Conservation (phyloP, 2,797 vertebrate species). For the Danionella dracula region DNA sequence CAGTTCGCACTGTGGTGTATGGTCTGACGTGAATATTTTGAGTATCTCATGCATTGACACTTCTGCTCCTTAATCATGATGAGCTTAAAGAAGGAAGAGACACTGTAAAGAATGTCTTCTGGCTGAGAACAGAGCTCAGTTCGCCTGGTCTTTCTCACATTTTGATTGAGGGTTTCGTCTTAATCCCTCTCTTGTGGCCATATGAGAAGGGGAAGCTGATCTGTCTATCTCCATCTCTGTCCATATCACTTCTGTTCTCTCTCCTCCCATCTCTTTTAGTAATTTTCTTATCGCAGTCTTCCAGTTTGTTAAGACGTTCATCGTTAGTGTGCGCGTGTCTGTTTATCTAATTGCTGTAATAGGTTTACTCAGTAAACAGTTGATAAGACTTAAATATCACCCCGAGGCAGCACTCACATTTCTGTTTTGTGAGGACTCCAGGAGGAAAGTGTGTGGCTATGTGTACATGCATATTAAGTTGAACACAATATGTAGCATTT, state of each 20-base stretch:
- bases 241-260: background rate
- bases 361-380: conserved; percentile 41
- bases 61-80: background rate
- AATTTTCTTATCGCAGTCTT: conserved; percentile 37
- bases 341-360: conserved; percentile 36
- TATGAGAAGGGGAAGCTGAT: background rate
- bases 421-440: conserved; percentile 7
- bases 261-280: conserved; percentile 23
- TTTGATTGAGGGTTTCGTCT: conserved; percentile 19
- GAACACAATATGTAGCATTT: too few species aligned
- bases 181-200: conserved; percentile 3
- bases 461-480: too few species aligned
- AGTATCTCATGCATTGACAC: background rate
- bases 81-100: background rate
- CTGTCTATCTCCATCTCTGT: background rate
- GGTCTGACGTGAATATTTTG: too few species aligned
- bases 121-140: conserved; percentile 1
- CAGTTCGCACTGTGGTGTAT: too few species aligned
- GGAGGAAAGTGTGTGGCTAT: too few species aligned
- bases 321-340: conserved; percentile 5
- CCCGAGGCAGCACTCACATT: conserved; percentile 22
- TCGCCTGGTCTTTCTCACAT: conserved; percentile 22
- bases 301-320: conserved; percentile 38
- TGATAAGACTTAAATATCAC: conserved; percentile 21
- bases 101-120: background rate